Base-by-base conservation (phyloP, 2,113 vertebrate species). In the Mustelus asterias region DNA sequence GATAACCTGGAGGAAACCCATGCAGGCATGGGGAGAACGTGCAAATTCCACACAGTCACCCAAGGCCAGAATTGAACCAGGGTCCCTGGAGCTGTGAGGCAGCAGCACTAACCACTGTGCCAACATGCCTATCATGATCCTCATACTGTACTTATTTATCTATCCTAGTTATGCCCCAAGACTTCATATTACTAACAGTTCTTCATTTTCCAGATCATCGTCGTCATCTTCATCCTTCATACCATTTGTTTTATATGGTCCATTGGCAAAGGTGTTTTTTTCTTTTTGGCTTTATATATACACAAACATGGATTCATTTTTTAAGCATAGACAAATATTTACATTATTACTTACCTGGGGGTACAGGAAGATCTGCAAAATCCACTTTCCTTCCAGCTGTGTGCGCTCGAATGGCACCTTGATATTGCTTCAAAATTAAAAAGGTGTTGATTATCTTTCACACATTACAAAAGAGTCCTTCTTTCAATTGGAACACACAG, bases 161-260 rank as follows among this genome's bases (percentile, higher is more conserved):
- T 5, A 54, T 2, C 48, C 48, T 54, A 54, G 48, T 54, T 54
- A 44, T 89, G 48, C 48, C 92, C 33, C 72, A 96, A 96, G 33
- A 96, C 90, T 83, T 10, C 95, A 96, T 97, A 97, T 78, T 97
- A 99, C 99, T 98, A 99, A 96, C 41, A 99, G 97, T 96, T 99
- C 98, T 41, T 99, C 99, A 0, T 98, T 98, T 96, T 98, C 98
- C 60, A 98, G 92, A 95, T 97, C 86, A 0, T 97, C 96, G 48
- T 98, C 96, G 2, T 97, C 98, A 0, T 98, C 98, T 0, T 98
- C 98, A 60, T 99, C 99, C 97, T 96, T 98, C 99, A 99, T 98
- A 96, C 99, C 98, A 99, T 97, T 97, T 98, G 98, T 96, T 98
- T 98, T 8, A 99, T 99, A 96, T 99, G 98, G 86, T 98, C 98